Percentiles rank a stretch among this genome's conserved stretches.
Conservation (phyloP, 2,888 invertebrate species). For the Calameuta filiformis region DNA sequence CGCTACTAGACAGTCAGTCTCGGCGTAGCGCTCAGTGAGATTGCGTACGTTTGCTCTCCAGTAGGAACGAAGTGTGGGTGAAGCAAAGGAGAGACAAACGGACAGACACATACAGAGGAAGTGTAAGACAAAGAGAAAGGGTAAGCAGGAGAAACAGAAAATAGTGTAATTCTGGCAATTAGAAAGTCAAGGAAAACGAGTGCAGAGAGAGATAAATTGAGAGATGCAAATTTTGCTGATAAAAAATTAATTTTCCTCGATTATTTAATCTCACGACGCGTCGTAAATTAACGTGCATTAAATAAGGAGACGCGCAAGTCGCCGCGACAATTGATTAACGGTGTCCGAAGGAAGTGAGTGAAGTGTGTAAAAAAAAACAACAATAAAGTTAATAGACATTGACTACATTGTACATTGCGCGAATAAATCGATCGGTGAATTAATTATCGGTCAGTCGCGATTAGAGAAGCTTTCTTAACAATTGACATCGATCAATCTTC, state of each 20-base stretch:
- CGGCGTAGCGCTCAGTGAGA: slow-evolving; percentile 50
- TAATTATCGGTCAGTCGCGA: background rate
- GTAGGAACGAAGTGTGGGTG: slow-evolving; percentile 1
- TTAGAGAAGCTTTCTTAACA: background rate
- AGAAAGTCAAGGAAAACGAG: background rate
- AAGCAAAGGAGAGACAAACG: slow-evolving; percentile 3
- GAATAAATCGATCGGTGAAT: background rate
- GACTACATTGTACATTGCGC: background rate
- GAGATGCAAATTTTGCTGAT: background rate
- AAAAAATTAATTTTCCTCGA: background rate
- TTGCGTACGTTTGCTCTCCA: slow-evolving; percentile 7
- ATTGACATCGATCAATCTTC: background rate
- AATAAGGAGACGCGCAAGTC: background rate
- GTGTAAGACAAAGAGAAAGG: slow-evolving; percentile 2
- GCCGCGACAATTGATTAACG: background rate
- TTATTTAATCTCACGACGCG: background rate
- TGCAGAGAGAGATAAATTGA: background rate
- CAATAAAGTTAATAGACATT: background rate
- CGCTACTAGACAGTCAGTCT: slow-evolving; percentile 62
- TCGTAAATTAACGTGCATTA: background rate
- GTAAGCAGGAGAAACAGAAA: slow-evolving; percentile 1
- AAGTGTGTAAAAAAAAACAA: background rate
- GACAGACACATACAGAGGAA: background rate
- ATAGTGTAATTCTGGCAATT: background rate
- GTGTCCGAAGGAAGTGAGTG: background rate